These are phyloP conservation scores for Linnaemya tessellans DNA, from an alignment of 2,888 invertebrate species.

Conservation along the genomic window DNA sequence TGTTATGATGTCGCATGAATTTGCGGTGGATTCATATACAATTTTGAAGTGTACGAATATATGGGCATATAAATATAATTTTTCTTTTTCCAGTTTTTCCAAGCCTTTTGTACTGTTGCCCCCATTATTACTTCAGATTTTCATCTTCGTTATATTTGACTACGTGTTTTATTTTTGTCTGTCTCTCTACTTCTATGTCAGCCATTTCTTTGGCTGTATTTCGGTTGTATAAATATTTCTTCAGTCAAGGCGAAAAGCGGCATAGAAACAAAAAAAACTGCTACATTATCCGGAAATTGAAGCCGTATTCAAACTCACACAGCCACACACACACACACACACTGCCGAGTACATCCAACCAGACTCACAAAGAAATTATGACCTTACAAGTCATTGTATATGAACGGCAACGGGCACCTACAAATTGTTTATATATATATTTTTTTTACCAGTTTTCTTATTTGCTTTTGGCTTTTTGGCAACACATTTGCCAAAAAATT, in stretches of 20 bases:
- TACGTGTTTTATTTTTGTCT: slow-evolving; percentile 46
- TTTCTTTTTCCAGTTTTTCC: neutral
- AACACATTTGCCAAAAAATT: slow-evolving; percentile 65
- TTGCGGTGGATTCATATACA: slow-evolving; percentile 68
- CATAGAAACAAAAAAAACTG: slow-evolving; percentile 11
- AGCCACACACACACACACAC: neutral
- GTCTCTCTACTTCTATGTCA: slow-evolving; percentile 8
- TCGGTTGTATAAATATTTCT: slow-evolving; percentile 59
- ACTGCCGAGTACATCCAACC: neutral
- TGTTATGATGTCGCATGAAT: slow-evolving; percentile 65
- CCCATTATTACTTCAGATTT: slow-evolving; percentile 69
- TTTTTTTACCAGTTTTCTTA: slow-evolving; percentile 24
- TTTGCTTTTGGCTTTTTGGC: slow-evolving; percentile 45
- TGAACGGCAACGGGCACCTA: slow-evolving; percentile 68
- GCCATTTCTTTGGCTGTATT: slow-evolving; percentile 33
- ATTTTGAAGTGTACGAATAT: slow-evolving; percentile 11
- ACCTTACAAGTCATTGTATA: slow-evolving; percentile 69
- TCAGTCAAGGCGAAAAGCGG: slow-evolving; percentile 39
- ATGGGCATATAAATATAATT: neutral
- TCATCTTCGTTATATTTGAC: slow-evolving; percentile 57
- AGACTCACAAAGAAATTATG: slow-evolving; percentile 68
- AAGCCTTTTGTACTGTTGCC: slow-evolving; percentile 50
- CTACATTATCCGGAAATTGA: slow-evolving; percentile 64
- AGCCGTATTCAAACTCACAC: slow-evolving; percentile 45
- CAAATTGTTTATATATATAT: slow-evolving; percentile 66